Evolutionary conservation across 2,797 vertebrate genomes (phyloP).

Genomic region (Sciurus carolinensis): DNA sequence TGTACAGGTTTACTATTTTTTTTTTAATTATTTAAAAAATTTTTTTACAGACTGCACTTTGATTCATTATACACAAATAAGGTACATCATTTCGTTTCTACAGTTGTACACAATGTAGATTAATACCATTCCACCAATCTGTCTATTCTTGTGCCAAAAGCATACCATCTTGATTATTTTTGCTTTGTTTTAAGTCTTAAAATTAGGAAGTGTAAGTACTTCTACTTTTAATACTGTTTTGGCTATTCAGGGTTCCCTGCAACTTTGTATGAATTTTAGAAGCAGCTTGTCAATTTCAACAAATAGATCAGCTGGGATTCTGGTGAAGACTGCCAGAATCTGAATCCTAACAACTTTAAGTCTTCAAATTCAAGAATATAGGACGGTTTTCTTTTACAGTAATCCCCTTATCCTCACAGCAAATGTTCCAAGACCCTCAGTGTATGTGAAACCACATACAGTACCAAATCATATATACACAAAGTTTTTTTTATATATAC

Average conservation of each 20-base stretch:
- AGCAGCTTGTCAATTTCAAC: constrained; percentile 24
- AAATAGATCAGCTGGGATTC: background rate
- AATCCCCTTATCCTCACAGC: background rate
- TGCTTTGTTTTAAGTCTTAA: constrained; percentile 26
- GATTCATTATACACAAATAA: too few species aligned
- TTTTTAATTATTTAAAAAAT: too few species aligned
- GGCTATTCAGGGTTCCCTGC: background rate
- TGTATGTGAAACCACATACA: background rate
- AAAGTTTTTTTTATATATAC: background rate
- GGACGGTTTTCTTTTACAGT: background rate
- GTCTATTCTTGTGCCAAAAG: background rate
- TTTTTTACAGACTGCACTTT: too few species aligned
- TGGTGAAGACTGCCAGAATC: background rate
- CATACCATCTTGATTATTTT: background rate
- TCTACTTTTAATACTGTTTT: background rate
- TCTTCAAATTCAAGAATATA: background rate
- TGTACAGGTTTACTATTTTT: background rate
- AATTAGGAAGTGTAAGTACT: background rate
- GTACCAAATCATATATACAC: background rate
- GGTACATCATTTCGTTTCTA: too few species aligned
- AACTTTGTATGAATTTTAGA: constrained; percentile 32
- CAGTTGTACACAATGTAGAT: too few species aligned
- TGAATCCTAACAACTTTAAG: background rate
- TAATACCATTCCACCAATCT: background rate
- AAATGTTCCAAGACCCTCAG: background rate